Percentiles rank a stretch among this genome's conserved stretches.
Conservation (phyloP, 2,888 invertebrate genomes). For the Drosophila tanythrix region DNA sequence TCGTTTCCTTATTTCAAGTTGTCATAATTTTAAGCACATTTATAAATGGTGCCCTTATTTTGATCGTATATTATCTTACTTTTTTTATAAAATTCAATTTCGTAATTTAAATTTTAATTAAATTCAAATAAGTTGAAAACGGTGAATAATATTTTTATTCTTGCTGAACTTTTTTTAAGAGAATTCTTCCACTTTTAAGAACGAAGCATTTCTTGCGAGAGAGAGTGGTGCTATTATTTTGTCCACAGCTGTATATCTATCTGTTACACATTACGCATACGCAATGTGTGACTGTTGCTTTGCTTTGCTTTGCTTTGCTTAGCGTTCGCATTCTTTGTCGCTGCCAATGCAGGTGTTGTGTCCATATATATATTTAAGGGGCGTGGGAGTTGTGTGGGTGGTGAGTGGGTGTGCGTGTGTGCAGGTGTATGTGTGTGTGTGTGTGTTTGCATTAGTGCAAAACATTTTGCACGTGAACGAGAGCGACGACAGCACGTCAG, state of each 20-base stretch:
- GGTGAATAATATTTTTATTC: neutral
- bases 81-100: too few species aligned
- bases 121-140: neutral
- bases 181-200: neutral
- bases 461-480: slow-evolving; percentile 46
- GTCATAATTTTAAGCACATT: too few species aligned
- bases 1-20: neutral
- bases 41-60: too few species aligned
- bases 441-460: slow-evolving; percentile 48
- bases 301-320: slow-evolving; percentile 27
- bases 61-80: too few species aligned
- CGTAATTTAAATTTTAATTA: too few species aligned
- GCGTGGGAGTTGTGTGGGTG: neutral
- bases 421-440: neutral
- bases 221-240: neutral
- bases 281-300: slow-evolving; percentile 58
- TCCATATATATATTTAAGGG: slow-evolving; percentile 19
- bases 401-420: neutral
- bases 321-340: slow-evolving; percentile 23
- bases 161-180: neutral
- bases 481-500: slow-evolving; percentile 60
- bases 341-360: slow-evolving; percentile 53
- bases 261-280: slow-evolving; percentile 75
- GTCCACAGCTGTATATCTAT: slow-evolving; percentile 38
- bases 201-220: neutral